Conservation (phyloP, 1,140 invertebrate genomes). For the Euwallacea similis region DNA sequence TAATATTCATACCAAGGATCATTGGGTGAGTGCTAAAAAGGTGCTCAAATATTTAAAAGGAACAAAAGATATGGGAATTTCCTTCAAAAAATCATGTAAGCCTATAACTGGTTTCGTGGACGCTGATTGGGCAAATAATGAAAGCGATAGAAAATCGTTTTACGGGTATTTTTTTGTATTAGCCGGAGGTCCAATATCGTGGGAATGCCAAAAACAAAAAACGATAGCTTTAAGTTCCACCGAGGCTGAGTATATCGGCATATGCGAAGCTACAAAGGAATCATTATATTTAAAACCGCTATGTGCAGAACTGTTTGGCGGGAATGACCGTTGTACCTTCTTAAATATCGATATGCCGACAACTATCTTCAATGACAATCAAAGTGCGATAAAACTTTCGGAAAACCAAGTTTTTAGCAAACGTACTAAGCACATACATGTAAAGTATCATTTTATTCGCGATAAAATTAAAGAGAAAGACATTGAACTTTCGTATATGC, state of each 20-base stretch:
- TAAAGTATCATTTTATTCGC: constrained; percentile 50
- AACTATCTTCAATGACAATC: constrained; percentile 9
- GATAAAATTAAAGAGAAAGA: constrained; percentile 26
- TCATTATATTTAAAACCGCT: constrained; percentile 5
- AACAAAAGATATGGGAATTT: constrained; percentile 30
- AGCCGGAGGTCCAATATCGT: constrained; percentile 39
- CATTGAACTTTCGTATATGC: constrained; percentile 42
- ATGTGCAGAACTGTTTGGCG: not conserved
- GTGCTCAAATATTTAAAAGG: constrained; percentile 35
- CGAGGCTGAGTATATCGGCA: constrained; percentile 50
- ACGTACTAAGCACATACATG: constrained; percentile 54
- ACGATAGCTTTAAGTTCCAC: constrained; percentile 46
- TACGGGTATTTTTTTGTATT: constrained; percentile 47
- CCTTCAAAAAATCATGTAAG: constrained; percentile 19
- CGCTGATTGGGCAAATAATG: constrained; percentile 51
- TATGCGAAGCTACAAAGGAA: constrained; percentile 30
- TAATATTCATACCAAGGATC: constrained; percentile 32
- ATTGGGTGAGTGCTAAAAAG: constrained; percentile 30
- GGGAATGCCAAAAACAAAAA: constrained; percentile 47
- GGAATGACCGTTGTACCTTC: not conserved
- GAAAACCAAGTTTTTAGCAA: constrained; percentile 50
- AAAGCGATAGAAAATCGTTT: constrained; percentile 46
- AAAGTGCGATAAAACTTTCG: not conserved
- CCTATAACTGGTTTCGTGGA: constrained; percentile 44
- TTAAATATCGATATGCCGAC: not conserved